Evolutionary conservation across 2,113 vertebrate genomes (phyloP).

Genomic region (Mus spicilegus): DNA sequence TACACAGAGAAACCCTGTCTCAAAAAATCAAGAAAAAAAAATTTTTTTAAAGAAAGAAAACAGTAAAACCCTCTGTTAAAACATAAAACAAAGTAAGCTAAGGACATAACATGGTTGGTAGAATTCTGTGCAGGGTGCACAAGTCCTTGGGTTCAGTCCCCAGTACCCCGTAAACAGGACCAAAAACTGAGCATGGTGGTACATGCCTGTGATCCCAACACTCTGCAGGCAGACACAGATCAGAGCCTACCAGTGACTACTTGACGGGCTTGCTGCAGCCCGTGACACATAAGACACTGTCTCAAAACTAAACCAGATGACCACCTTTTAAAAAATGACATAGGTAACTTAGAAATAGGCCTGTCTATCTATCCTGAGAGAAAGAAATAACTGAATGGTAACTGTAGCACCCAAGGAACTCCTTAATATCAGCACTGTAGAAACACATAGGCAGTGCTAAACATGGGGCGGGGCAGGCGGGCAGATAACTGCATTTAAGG

Average conservation of each 20-base stretch:
- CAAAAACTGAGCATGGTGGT: background rate
- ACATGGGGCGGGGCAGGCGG: background rate
- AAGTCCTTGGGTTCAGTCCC: background rate
- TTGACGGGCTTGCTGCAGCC: too few species aligned
- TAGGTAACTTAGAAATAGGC: background rate
- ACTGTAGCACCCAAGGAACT: background rate
- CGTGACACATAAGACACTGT: background rate
- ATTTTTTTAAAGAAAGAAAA: conserved; percentile 6
- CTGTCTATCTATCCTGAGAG: background rate
- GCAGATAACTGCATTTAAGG: background rate
- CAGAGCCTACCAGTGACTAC: too few species aligned
- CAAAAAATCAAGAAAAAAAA: too few species aligned
- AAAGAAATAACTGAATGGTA: background rate
- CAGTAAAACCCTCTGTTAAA: background rate
- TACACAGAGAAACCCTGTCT: too few species aligned
- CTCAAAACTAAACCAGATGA: background rate
- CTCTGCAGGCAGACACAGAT: background rate
- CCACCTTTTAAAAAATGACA: background rate
- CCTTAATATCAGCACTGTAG: background rate
- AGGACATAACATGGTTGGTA: too few species aligned
- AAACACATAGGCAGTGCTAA: background rate
- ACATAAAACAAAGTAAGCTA: background rate
- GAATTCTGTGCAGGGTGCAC: too few species aligned
- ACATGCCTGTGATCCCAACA: background rate
- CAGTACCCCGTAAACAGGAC: background rate